Base-by-base conservation (phyloP, 2,113 vertebrate species). In the Eonycteris spelaea region DNA sequence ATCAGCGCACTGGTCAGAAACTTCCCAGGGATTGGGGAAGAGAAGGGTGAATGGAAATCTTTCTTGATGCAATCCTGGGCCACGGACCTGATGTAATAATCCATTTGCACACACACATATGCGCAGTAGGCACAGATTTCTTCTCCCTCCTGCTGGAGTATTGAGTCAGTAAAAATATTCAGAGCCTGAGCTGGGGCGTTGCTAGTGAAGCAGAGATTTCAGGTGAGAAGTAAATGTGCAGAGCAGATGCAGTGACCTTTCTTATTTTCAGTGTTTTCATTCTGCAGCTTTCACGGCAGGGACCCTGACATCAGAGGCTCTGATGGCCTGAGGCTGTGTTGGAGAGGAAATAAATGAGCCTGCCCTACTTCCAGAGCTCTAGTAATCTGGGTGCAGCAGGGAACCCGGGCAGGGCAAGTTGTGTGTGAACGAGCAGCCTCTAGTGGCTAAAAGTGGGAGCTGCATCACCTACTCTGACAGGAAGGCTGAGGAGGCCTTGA, bases 351-450 rank as follows among this genome's bases (percentile, higher is more conserved):
- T 96, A 97, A 98, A 95, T 67, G 90, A 94, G 96, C 91, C 89
- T 97, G 97, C 91, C 97, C 97, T 97, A 97, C 97, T 98, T 98
- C 95, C 91, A 93, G 94, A 48, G 73, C 94, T 96, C 89, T 48
- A 92, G 94, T 86, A 96, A 87, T 90, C 48, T 53, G 6, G 18
- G 87, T 71, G 90, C 88, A 2, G 82, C 77, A 1, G 2, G 48
- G 82, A 96, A 94, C 65, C 45, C 12, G 80, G 84, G 61, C 90
- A 9, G 61, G 70, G n/a, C 65, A 38, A 35, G 91, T 96, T 38
- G n/a, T 12, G 82, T 86, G 94, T 97, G 24, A 65, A 93, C 70
- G 86, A 55, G 91, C 74, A 94, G 5, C 97, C 97, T 97, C 97
- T 97, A 68, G 97, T 96, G 97, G 83, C 74, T 7, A 0, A 9